These are phyloP conservation scores for Misgurnus anguillicaudatus DNA, from an alignment of 2,113 vertebrate genomes.

Conservation along the genomic window DNA sequence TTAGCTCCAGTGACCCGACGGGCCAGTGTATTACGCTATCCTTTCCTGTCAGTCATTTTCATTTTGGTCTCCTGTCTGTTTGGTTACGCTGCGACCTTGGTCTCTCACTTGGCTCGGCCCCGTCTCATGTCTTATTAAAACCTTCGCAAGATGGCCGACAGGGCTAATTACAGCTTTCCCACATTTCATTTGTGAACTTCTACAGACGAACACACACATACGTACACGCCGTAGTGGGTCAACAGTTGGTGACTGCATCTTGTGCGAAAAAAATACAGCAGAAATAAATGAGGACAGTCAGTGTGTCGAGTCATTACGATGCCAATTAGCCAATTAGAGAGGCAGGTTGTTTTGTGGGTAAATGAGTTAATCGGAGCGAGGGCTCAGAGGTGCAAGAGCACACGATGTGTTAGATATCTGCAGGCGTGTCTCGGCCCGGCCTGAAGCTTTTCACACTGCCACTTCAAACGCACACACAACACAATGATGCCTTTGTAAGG, in stretches of 20 bases:
- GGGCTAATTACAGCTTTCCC: slow-evolving; percentile 68
- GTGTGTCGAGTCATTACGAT: slow-evolving; percentile 69
- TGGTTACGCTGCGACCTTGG: slow-evolving; percentile 72
- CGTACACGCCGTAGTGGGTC: slow-evolving; percentile 54
- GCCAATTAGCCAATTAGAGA: slow-evolving; percentile 75
- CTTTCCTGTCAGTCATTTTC: slow-evolving; percentile 61
- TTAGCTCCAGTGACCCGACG: slow-evolving; percentile 50
- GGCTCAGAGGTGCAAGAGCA: slow-evolving; percentile 65
- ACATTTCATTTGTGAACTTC: slow-evolving; percentile 34
- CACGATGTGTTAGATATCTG: slow-evolving; percentile 67
- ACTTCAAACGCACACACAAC: slow-evolving; percentile 63
- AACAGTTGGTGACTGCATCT: slow-evolving; percentile 43
- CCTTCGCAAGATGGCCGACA: slow-evolving; percentile 68
- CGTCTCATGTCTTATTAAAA: slow-evolving; percentile 76
- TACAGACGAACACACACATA: slow-evolving; percentile 43
- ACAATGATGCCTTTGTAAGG: slow-evolving; percentile 74
- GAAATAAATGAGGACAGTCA: slow-evolving; percentile 53
- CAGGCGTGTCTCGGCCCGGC: slow-evolving; percentile 57
- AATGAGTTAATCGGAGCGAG: slow-evolving; percentile 74
- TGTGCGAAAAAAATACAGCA: slow-evolving; percentile 55
- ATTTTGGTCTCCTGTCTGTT: slow-evolving; percentile 67
- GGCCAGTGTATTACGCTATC: slow-evolving; percentile 44
- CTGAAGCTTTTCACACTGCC: slow-evolving; percentile 64
- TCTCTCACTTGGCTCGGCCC: slow-evolving; percentile 69
- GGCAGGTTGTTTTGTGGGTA: slow-evolving; percentile 72